Conservation (phyloP, 1,140 invertebrate species). For the Camponotus pennsylvanicus region DNA sequence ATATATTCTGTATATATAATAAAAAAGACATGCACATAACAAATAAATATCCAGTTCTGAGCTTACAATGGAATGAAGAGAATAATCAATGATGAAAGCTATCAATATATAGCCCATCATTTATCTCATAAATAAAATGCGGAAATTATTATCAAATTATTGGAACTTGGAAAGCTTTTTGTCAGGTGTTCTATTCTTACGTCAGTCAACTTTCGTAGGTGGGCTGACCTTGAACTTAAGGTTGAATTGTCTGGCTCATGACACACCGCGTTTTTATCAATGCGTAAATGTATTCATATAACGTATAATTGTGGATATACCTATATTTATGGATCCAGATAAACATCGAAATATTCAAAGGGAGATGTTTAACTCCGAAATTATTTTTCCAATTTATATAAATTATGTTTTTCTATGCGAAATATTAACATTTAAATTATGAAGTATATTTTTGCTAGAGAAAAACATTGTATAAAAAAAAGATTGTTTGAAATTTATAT, state of each 20-base stretch:
- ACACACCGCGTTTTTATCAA: neutral
- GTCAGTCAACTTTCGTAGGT: neutral
- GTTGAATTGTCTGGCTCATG: neutral
- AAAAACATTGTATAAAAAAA: neutral
- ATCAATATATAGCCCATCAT: neutral
- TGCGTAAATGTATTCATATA: neutral
- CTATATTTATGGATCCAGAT: neutral
- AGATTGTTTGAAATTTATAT: neutral
- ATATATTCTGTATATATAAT: neutral
- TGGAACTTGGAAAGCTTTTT: neutral
- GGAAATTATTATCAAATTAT: constrained; percentile 15
- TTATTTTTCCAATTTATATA: neutral
- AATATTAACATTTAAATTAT: neutral
- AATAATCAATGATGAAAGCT: constrained; percentile 11
- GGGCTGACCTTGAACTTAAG: constrained; percentile 18
- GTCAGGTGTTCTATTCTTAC: neutral
- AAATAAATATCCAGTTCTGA: neutral
- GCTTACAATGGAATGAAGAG: neutral
- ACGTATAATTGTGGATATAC: neutral
- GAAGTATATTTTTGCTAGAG: neutral
- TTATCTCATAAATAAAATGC: constrained; percentile 17
- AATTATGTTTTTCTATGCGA: neutral
- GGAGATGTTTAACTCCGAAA: neutral
- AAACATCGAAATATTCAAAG: constrained; percentile 8
- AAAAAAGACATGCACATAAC: neutral